A percentile compares a stretch with the other conserved stretches of the same genome.
These are phyloP conservation scores for Metaphire vulgaris DNA, from an alignment of 1,140 invertebrate genomes.

Conservation along the genomic window DNA sequence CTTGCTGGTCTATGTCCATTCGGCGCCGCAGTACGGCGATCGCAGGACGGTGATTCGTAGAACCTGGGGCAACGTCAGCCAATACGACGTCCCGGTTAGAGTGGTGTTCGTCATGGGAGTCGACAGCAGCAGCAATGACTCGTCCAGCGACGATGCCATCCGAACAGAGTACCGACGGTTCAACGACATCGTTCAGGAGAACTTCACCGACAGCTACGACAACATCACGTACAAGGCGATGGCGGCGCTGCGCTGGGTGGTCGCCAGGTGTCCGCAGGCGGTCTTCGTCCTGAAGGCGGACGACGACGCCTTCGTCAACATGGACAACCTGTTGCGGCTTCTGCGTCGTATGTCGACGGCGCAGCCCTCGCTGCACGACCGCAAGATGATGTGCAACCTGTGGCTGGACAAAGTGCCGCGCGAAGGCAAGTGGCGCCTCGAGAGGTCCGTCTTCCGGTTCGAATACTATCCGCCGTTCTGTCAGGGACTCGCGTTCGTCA, in stretches of 20 bases:
- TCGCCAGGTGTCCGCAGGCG: slow-evolving; percentile 58
- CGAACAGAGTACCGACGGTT: neutral
- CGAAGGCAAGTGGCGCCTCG: neutral
- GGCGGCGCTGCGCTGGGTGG: slow-evolving; percentile 73
- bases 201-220: slow-evolving; percentile 16
- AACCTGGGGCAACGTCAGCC: neutral
- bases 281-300: slow-evolving; percentile 75
- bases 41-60: neutral
- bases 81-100: neutral
- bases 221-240: slow-evolving; percentile 55
- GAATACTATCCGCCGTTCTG: neutral
- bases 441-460: neutral
- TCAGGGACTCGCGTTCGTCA: neutral
- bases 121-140: neutral
- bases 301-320: slow-evolving; percentile 73
- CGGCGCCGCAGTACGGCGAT: neutral
- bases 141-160: neutral
- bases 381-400: neutral
- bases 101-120: neutral
- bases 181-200: slow-evolving; percentile 10
- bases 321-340: slow-evolving; percentile 48
- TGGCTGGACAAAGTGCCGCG: neutral
- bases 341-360: neutral
- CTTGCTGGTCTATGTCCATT: neutral
- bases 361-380: neutral